Percentiles rank a stretch among this genome's conserved stretches.
Conservation (phyloP, 2,113 vertebrate genomes). For the Illadopsis cleaveri region DNA sequence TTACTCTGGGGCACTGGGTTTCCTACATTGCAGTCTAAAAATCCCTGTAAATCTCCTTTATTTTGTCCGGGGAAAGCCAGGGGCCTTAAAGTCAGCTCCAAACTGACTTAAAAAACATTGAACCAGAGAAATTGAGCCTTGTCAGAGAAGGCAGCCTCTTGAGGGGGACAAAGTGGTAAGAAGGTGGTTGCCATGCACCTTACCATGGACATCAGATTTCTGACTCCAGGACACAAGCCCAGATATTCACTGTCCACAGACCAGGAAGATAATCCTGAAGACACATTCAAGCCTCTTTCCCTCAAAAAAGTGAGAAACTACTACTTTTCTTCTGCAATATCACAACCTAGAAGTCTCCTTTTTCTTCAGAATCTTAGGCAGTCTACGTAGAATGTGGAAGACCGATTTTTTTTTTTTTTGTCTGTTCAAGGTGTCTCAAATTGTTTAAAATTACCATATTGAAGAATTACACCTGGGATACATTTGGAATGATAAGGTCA, state of each 20-base stretch:
- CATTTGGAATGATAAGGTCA: not conserved
- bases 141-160: not conserved
- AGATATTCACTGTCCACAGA: too few relatives aligned
- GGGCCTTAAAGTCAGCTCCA: not conserved
- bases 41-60: not conserved
- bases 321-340: not conserved
- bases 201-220: not conserved
- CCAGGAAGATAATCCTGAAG: not conserved
- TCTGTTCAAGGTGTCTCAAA: not conserved
- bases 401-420: not conserved
- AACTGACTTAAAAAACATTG: not conserved
- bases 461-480: not conserved
- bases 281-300: not conserved
- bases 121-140: not conserved
- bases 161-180: accelerated
- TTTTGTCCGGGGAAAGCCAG: not conserved
- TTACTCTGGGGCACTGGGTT: not conserved
- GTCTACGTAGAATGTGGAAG: not conserved
- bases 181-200: not conserved
- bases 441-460: not conserved
- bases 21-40: not conserved
- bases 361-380: not conserved
- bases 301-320: not conserved
- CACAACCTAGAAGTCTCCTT: accelerated
- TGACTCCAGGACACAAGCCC: not conserved